Evolutionary conservation across 1,140 invertebrate species (phyloP).

Genomic region (Leguminivora glycinivorella): DNA sequence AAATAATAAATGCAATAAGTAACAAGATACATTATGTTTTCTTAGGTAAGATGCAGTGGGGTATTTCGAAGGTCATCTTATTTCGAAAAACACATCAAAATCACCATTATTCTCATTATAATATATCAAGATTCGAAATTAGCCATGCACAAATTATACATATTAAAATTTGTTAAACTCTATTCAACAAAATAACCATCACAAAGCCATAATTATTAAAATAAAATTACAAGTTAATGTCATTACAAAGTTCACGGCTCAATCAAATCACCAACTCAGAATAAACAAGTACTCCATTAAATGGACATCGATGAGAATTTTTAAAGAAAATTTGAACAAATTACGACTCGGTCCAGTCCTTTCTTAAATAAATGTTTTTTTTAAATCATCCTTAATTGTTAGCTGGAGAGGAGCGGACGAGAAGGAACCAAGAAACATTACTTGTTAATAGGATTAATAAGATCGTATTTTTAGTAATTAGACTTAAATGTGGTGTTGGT

Average conservation of each 20-base stretch:
- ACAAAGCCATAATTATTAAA: constrained; percentile 40
- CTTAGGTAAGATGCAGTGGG: no score
- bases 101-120: no score
- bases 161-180: background rate
- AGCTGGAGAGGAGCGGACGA: constrained; percentile 40
- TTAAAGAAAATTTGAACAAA: constrained; percentile 73
- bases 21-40: no score
- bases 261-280: constrained; percentile 63
- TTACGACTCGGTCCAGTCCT: constrained; percentile 57
- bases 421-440: constrained; percentile 36
- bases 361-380: constrained; percentile 64
- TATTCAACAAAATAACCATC: background rate
- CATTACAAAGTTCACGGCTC: constrained; percentile 57
- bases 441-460: no score
- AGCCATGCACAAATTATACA: no score
- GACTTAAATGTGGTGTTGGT: no score
- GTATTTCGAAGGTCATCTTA: no score
- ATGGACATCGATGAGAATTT: constrained; percentile 63
- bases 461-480: no score
- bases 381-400: constrained; percentile 74
- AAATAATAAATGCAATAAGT: no score
- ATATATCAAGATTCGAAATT: no score
- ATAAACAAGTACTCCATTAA: constrained; percentile 73
- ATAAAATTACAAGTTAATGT: constrained; percentile 55
- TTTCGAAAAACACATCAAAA: no score